Base-by-base conservation (phyloP, 2,797 vertebrate species). In the Pelochelys cantorii region DNA sequence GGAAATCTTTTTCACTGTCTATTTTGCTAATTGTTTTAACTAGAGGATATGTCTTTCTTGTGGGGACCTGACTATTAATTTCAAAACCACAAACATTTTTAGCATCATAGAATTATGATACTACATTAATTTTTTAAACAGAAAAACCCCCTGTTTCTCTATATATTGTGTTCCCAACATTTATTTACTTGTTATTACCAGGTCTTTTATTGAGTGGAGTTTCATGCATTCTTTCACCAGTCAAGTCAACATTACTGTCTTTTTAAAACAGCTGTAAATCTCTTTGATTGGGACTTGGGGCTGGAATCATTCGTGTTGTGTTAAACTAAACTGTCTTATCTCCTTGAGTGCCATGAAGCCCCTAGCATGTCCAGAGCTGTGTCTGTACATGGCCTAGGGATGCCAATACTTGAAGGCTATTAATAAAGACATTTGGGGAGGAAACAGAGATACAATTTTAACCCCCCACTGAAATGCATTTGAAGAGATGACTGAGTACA, bases 181-280 rank as follows among this genome's bases (percentile, higher is more conserved):
- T 95, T 97, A 92, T 96, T 97, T 97, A 86, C 79, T 93, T 91
- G 90, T 89, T 97, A 95, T 86, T 86, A 81, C 25, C 68, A 84
- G 84, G 84, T 75, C 93, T 91, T 93, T 92, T 87, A 88, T 87
- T 96, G 89, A 65, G 60, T 81, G 54, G 62, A 71, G 94, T 92
- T 95, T 92, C 87, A 65, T 94, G 97, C 95, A 92, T 97, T 97
- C 95, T 97, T 97, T 95, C 96, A 96, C 94, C 94, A 97, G 97
- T 97, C 97, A 96, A 97, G 96, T 97, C 98, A 97, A 97, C 96
- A 92, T 97, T 95, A 89, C 89, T 95, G 97, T 97, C 97, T 95
- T 97, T 97, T 97, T 96, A 96, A 97, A 98, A 97, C 95, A 97
- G 97, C 95, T 97, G 97, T 98, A 98, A 98, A 98, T 98, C 97